Evolutionary conservation across 2,113 vertebrate species (phyloP).

Genomic region (Pao palembangensis): DNA sequence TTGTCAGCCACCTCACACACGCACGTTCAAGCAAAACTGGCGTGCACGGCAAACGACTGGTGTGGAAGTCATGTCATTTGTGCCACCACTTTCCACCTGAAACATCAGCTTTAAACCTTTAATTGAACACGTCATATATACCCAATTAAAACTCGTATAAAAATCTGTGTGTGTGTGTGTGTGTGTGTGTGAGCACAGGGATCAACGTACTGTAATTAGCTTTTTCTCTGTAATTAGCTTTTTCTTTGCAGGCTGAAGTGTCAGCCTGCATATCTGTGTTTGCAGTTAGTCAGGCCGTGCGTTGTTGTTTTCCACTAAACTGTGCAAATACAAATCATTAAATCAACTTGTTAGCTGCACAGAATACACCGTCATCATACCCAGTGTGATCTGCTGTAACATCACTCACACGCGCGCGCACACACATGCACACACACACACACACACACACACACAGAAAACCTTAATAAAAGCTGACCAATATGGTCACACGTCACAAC

Average conservation of each 20-base stretch:
- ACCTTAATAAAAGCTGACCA: no score
- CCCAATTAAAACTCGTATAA: conserved; percentile 55
- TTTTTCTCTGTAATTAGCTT: not conserved
- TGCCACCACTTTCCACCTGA: conserved; percentile 35
- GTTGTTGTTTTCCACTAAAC: not conserved
- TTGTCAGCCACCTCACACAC: not conserved
- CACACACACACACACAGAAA: no score
- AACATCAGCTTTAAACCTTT: conserved; percentile 33
- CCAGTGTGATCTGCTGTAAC: no score
- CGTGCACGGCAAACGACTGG: not conserved
- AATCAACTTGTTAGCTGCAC: conserved; percentile 1
- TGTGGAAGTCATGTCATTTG: not conserved
- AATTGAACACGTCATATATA: conserved; percentile 42
- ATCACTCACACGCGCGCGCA: not conserved
- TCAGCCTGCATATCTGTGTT: conserved; percentile 9
- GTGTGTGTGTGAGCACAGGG: conserved; percentile 4
- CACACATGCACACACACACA: not conserved
- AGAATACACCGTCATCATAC: not conserved
- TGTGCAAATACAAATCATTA: conserved; percentile 2
- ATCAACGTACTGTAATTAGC: conserved; percentile 32
- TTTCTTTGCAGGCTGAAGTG: not conserved
- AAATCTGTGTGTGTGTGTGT: conserved; percentile 16
- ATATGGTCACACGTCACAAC: no score
- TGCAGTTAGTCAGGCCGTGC: conserved; percentile 5
- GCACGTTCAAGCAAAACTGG: not conserved